phyloP scores from a whole-genome alignment of 2,113 vertebrate species.

The Antidorcas marsupialis region DNA sequence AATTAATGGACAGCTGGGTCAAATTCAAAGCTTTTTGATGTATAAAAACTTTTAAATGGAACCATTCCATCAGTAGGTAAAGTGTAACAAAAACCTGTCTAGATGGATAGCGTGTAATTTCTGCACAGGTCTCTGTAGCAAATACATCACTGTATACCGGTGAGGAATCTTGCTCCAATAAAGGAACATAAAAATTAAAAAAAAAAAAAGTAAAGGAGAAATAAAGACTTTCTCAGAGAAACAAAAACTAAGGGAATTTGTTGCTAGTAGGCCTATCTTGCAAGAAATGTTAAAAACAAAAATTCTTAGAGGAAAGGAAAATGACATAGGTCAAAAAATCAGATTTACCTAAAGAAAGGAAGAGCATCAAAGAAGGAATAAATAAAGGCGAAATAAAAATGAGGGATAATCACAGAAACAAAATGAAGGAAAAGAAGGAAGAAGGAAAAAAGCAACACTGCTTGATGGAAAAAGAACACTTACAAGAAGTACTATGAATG shows the following conservation, averaged over 20 bases:
- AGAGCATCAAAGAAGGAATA: neutral
- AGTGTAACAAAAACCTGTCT: conserved; percentile 72
- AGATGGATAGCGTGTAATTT: conserved; percentile 64
- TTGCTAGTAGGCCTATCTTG: neutral
- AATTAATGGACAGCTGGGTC: conserved; percentile 47
- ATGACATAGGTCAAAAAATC: neutral
- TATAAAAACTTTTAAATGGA: conserved; percentile 63
- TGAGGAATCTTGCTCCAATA: conserved; percentile 73
- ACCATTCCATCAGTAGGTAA: conserved; percentile 57
- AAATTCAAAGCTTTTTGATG: conserved; percentile 62
- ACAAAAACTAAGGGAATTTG: neutral
- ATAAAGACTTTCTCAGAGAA: neutral
- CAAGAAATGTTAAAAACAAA: neutral
- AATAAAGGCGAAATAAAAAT: neutral
- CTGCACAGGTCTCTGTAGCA: conserved; percentile 69
- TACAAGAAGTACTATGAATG: neutral
- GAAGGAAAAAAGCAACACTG: neutral
- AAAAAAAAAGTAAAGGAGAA: neutral
- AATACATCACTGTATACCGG: conserved; percentile 65
- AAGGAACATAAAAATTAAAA: conserved; percentile 69
- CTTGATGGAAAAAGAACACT: neutral
- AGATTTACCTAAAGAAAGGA: neutral
- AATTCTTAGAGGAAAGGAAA: neutral
- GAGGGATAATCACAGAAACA: neutral
- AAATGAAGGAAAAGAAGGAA: neutral